Percentiles rank a stretch among this genome's conserved stretches.
These are phyloP conservation scores for Lithobates sylvaticus DNA, from an alignment of 2,797 vertebrate species.

Conservation along the genomic window DNA sequence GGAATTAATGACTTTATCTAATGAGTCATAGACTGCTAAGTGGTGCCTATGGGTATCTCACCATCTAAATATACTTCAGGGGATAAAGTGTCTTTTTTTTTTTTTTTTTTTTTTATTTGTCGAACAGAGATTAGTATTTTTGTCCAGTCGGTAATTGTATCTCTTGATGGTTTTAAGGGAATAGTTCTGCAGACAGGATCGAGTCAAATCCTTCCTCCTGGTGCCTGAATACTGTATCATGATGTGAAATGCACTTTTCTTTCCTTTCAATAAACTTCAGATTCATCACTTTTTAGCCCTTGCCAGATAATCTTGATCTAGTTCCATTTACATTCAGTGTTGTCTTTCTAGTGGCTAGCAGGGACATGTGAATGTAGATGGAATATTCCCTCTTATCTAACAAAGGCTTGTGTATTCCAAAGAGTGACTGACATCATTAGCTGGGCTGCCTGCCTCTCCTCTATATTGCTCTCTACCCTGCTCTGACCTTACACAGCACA, in stretches of 20 bases:
- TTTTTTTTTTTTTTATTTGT: conserved; percentile 29
- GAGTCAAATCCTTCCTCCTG: conserved; percentile 37
- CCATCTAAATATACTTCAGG: conserved; percentile 24
- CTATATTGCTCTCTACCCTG: background rate
- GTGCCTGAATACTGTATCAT: conserved; percentile 49
- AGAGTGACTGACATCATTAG: conserved; percentile 53
- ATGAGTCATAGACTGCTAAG: background rate
- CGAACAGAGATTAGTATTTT: conserved; percentile 45
- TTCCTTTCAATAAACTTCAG: conserved; percentile 48
- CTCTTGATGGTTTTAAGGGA: conserved; percentile 47
- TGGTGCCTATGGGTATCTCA: conserved; percentile 14
- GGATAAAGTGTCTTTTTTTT: conserved; percentile 46
- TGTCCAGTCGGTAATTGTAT: conserved; percentile 50
- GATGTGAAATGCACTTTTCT: conserved; percentile 51
- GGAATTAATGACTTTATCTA: conserved; percentile 9
- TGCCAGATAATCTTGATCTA: conserved; percentile 53
- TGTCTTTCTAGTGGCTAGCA: conserved; percentile 51
- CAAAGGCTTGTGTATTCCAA: conserved; percentile 46
- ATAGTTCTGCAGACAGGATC: conserved; percentile 47
- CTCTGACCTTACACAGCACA: too few species aligned
- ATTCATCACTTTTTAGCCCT: conserved; percentile 49
- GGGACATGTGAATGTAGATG: conserved; percentile 38
- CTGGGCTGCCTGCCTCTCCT: conserved; percentile 33
- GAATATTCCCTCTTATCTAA: conserved; percentile 40
- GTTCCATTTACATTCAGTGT: conserved; percentile 57